Evolutionary conservation across 2,113 vertebrate genomes (phyloP), one percentile per base, ranked within the genome.

Genomic region (Furnarius figulus): DNA sequence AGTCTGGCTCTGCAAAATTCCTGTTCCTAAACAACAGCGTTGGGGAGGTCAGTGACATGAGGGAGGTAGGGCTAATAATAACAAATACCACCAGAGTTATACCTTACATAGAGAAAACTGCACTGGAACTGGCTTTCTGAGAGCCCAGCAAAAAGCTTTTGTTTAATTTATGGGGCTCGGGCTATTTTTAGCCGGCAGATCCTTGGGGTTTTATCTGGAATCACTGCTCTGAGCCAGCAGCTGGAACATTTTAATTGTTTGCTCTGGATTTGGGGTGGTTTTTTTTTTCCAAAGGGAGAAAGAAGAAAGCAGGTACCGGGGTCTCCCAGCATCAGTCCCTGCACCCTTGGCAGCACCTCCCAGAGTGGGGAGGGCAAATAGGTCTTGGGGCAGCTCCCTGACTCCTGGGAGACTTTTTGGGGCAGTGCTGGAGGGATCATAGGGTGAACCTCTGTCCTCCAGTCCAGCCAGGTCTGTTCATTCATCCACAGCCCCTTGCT

Each of bases 181-280:
- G 95, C 95, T 98, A 98, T 98, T 96, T 98, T 98, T 98, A 98
- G 96, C 94, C 30, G 16, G 87, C 80, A 80, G 89, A 96, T 97
- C 96, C 97, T 96, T 72, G 75, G 87, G 91, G 90, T 94, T 97
- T 96, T 95, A 96, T 89, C 91, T 83, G 87, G 67, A 85, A 93
- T 67, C 0, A 1, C 61, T 81, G 74, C 85, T 96, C 78, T 11
- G 14, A 90, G 93, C 53, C 63, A 90, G 68, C 83, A 95, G 94
- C 91, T 95, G 95, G 85, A 91, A 91, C 42, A 44, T 73, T 81
- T 93, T 94, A 87, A 93, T 93, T 94, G 77, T 96, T 93, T 90
- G 88, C 72, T 85, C 78, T 59, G 70, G 55, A 56, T 82, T 81
- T 67, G 20, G 49, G 21, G 4, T 50, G 40, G 15, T 55, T 72